Evolutionary conservation across 2,113 vertebrate genomes (phyloP).

Genomic region (Tupaia chinensis): DNA sequence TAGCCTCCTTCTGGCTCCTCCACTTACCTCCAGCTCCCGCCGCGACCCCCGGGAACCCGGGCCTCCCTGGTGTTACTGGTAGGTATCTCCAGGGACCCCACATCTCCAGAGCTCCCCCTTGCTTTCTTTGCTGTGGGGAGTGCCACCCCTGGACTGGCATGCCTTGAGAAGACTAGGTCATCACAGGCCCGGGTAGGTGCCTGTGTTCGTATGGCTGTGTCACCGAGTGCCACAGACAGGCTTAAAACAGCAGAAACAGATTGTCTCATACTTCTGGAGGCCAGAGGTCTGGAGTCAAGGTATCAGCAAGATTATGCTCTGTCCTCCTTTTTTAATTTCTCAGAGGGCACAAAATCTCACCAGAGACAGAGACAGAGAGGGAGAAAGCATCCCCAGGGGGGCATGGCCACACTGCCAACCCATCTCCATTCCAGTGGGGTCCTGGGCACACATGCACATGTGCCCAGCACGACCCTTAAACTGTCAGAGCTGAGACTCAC

Average conservation of each 20-base stretch:
- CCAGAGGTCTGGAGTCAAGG: background rate
- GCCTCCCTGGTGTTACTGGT: slow-evolving; percentile 81
- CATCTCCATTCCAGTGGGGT: too few species aligned
- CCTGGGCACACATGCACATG: too few species aligned
- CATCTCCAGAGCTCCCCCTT: background rate
- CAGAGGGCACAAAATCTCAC: too few species aligned
- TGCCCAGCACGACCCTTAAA: too few species aligned
- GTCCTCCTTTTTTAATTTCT: too few species aligned
- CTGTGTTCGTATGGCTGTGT: background rate
- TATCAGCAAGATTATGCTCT: too few species aligned
- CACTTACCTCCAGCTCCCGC: slow-evolving; percentile 83
- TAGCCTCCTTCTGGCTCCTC: slow-evolving; percentile 72
- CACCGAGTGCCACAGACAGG: background rate
- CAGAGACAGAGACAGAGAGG: too few species aligned
- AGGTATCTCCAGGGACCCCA: background rate
- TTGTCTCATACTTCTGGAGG: background rate
- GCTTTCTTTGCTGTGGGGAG: background rate
- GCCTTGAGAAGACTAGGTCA: too few species aligned
- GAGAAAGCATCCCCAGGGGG: too few species aligned
- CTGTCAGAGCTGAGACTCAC: too few species aligned
- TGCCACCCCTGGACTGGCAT: background rate
- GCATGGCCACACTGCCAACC: too few species aligned
- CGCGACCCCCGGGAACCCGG: slow-evolving; percentile 76
- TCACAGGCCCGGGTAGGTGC: background rate
- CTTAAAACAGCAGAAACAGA: background rate